phyloP scores from a whole-genome alignment of 2,797 vertebrate species.

The Rachycentron canadum region DNA sequence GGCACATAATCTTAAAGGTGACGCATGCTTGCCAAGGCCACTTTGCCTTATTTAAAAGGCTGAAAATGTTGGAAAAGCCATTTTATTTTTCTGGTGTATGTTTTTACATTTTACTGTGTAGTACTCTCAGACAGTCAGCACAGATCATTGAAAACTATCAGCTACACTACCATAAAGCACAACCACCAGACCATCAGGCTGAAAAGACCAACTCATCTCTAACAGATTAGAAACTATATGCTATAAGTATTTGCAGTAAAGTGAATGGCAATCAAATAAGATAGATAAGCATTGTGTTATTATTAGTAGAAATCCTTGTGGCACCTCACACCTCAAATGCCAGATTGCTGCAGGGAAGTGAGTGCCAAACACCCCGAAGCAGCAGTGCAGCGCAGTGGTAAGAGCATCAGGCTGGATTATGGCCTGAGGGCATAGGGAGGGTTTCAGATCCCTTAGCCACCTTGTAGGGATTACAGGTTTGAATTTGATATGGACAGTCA shows the following conservation, averaged over 20 bases:
- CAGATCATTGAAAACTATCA: not conserved
- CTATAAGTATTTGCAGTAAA: not conserved
- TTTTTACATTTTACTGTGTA: conserved; percentile 4
- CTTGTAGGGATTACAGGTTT: conserved; percentile 72
- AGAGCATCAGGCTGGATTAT: conserved; percentile 54
- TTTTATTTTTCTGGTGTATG: conserved; percentile 41
- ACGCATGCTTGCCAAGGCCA: conserved; percentile 30
- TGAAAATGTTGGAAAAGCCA: conserved; percentile 25
- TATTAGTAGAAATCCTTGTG: conserved; percentile 33
- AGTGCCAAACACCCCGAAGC: conserved; percentile 50
- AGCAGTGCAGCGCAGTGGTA: conserved; percentile 28
- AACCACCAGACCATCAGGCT: not conserved
- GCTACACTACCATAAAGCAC: not conserved
- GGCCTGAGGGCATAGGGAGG: conserved; percentile 53
- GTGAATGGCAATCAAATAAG: not conserved
- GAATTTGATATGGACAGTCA: conserved; percentile 65
- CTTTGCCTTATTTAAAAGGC: conserved; percentile 48
- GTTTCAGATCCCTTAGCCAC: conserved; percentile 61
- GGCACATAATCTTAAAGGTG: conserved; percentile 34
- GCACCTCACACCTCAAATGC: conserved; percentile 24
- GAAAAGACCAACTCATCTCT: not conserved
- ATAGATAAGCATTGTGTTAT: conserved; percentile 12
- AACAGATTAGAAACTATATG: not conserved
- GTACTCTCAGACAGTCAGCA: not conserved
- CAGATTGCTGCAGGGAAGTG: conserved; percentile 47